phyloP scores from a whole-genome alignment of 2,888 invertebrate genomes.

The Tetropium fuscum region DNA sequence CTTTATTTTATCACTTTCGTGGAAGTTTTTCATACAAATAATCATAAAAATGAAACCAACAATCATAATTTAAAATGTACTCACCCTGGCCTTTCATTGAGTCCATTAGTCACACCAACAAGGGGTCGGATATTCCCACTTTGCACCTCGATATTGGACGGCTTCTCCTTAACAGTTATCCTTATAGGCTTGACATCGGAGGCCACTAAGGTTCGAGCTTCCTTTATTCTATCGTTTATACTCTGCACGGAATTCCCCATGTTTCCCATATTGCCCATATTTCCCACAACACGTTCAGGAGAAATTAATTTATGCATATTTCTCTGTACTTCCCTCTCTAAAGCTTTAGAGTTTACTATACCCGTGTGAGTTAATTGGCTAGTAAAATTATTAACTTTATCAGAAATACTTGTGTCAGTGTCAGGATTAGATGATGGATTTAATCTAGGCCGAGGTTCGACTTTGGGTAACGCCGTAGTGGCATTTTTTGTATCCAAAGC shows the following conservation, averaged over 20 bases:
- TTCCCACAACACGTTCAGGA: conserved; percentile 47
- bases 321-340: conserved; percentile 54
- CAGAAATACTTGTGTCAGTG: neutral
- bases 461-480: conserved; percentile 47
- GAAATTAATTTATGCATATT: conserved; percentile 56
- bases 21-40: conserved; percentile 31
- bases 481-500: conserved; percentile 48
- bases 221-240: conserved; percentile 57
- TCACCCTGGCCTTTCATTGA: conserved; percentile 61
- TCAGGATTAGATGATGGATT: conserved; percentile 6
- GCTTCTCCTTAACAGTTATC: conserved; percentile 63
- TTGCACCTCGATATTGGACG: conserved; percentile 62
- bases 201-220: conserved; percentile 60
- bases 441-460: conserved; percentile 41
- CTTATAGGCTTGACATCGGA: conserved; percentile 63
- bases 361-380: conserved; percentile 51
- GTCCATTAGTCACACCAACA: conserved; percentile 58
- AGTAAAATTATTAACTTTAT: conserved; percentile 34
- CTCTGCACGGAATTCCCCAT: conserved; percentile 47
- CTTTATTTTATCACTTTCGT: conserved; percentile 25
- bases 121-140: conserved; percentile 63
- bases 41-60: conserved; percentile 21
- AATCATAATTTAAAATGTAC: conserved; percentile 38
- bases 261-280: too few relatives aligned
- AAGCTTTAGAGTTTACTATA: conserved; percentile 48